phyloP scores from a whole-genome alignment of 2,113 vertebrate genomes.

The rat (Rattus norvegicus) region DNA sequence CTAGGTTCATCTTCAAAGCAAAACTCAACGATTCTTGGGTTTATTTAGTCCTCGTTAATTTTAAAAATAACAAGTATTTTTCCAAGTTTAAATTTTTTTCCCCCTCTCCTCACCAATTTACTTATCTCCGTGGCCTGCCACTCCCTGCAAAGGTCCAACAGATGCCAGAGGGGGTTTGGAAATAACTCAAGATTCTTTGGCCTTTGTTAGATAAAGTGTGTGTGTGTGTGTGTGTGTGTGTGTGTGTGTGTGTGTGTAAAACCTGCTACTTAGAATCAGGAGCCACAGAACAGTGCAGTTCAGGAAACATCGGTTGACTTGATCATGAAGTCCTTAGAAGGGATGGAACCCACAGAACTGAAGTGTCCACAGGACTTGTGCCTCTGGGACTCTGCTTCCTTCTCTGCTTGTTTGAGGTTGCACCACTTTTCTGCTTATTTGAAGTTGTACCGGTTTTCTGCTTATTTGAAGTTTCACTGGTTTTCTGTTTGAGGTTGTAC shows the following conservation, averaged over 20 bases:
- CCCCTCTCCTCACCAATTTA: background rate
- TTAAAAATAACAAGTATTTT: background rate
- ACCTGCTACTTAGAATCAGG: background rate
- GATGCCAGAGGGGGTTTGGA: background rate
- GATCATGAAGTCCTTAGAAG: background rate
- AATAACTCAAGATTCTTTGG: conserved; percentile 11
- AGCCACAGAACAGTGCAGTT: background rate
- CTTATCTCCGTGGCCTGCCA: conserved; percentile 21
- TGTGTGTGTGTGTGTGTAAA: background rate
- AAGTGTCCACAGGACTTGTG: too few relatives aligned
- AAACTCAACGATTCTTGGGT: background rate
- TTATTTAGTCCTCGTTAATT: background rate
- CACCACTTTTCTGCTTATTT: too few relatives aligned
- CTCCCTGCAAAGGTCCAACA: background rate
- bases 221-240: background rate
- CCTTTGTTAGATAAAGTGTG: background rate
- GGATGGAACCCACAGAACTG: accelerated
- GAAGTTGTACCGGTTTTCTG: too few relatives aligned
- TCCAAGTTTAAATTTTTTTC: background rate
- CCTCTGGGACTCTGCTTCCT: background rate
- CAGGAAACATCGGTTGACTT: background rate
- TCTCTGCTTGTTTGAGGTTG: background rate
- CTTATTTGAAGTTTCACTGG: too few relatives aligned
- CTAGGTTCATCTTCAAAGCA: background rate
- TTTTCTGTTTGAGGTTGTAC: background rate